Base-by-base conservation (phyloP, 2,113 vertebrate species). In the Toxotes chatareus region DNA sequence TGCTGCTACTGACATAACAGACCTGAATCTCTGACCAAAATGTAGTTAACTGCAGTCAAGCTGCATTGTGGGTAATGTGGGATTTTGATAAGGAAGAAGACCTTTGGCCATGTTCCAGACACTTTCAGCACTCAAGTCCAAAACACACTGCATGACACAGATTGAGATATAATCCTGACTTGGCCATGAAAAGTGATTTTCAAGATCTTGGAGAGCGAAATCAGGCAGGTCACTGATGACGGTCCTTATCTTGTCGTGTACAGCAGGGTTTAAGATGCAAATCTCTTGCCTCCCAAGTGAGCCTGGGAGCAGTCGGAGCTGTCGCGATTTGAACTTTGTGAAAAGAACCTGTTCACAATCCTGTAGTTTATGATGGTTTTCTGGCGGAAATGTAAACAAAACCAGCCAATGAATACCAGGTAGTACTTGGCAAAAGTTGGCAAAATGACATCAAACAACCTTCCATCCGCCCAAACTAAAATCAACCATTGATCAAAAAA, bases 211-310 rank as follows among this genome's bases (percentile, higher is more conserved):
- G n/a, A 66, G 34, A 38, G 27, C 14, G 49, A 56, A 56, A 56
- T 10, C 3, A 4, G 3, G 19, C 2, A 47, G 67, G 62, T 70
- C 76, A 64, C 77, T n/a, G 68, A 62, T 67, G 71, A 74, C 44
- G 21, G 86, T 87, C 38, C 9, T 40, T 38, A 38, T 38, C 76
- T 73, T 2, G 21, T 70, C 7, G 12, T 31, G 27, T 68, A 63
- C 79, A 79, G 66, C 19, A 27, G 38, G 34, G 4, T 71, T 70
- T 74, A 75, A 32, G 60, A 38, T 46, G 68, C 46, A 82, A 84
- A 74, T 73, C 76, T 80, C 16, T 40, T 4, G 19, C 13, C 38
- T 73, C 71, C 57, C 31, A 59, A 32, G 16, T 55, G 64, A 68
- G 63, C 40, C 44, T 67, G 7, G 12, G 31, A 63, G 36, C 34